A percentile compares a stretch with the other conserved stretches of the same genome.
phyloP scores from a whole-genome alignment of 2,888 invertebrate genomes.

The Drosophila kanekoi region DNA sequence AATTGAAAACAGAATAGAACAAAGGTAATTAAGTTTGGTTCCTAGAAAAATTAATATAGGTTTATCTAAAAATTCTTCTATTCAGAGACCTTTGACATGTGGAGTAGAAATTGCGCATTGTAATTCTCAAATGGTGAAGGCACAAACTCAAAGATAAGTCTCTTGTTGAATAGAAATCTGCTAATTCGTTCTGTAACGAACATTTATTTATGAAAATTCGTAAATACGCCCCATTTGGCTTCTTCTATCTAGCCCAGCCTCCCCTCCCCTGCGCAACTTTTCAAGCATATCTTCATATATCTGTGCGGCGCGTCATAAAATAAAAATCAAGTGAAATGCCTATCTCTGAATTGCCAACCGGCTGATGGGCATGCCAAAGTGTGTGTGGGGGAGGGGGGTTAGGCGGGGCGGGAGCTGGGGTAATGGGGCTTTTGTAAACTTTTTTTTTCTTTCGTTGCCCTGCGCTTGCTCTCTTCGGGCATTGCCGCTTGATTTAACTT shows the following conservation, averaged over 20 bases:
- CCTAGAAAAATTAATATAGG: too few species aligned
- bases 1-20: neutral
- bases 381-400: neutral
- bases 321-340: constrained; percentile 65
- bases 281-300: constrained; percentile 8
- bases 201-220: constrained; percentile 8
- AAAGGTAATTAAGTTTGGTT: neutral
- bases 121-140: neutral
- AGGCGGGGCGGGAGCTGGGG: neutral
- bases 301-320: constrained; percentile 42
- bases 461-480: constrained; percentile 42
- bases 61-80: too few species aligned
- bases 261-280: constrained; percentile 1
- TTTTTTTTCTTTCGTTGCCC: constrained; percentile 10
- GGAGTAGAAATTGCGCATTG: neutral
- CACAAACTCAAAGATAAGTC: neutral
- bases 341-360: constrained; percentile 56
- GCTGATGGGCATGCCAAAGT: neutral
- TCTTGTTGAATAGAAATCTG: neutral
- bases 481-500: constrained; percentile 78
- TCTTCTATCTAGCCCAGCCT: neutral
- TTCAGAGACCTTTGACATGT: too few species aligned
- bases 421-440: constrained; percentile 17
- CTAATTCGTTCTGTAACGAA: neutral
- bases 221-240: constrained; percentile 2